A percentile compares a stretch with the other conserved stretches of the same genome.
Conservation (phyloP, 2,888 invertebrate species). For the Scaptomyza polygonia region DNA sequence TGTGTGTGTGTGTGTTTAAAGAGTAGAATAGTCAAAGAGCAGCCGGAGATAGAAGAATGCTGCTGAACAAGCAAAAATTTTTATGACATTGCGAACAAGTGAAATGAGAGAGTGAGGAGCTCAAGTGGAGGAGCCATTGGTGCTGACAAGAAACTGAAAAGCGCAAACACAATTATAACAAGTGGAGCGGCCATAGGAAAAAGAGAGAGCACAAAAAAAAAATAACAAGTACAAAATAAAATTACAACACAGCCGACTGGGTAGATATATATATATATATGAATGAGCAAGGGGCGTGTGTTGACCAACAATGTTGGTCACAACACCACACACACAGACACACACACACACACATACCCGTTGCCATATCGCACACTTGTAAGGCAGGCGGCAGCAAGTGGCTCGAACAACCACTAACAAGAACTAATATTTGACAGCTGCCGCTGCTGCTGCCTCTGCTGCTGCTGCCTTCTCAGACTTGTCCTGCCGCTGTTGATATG, state of each 20-base stretch:
- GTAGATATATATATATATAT: slow-evolving; percentile 29
- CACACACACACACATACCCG: slow-evolving; percentile 4
- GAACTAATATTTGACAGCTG: slow-evolving; percentile 64
- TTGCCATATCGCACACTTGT: slow-evolving; percentile 3
- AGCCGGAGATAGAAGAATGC: slow-evolving; percentile 52
- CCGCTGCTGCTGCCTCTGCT: no score
- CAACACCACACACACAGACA: slow-evolving; percentile 43
- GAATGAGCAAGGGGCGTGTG: slow-evolving; percentile 54
- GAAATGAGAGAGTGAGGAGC: not conserved
- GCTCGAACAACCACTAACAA: slow-evolving; percentile 52
- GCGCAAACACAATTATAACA: slow-evolving; percentile 77
- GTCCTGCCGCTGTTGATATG: slow-evolving; percentile 5
- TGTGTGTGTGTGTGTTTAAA: no score
- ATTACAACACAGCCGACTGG: slow-evolving; percentile 39
- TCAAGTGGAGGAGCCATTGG: not conserved
- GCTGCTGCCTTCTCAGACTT: slow-evolving; percentile 11
- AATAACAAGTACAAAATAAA: not conserved
- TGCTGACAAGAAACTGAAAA: slow-evolving; percentile 61
- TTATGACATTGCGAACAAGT: slow-evolving; percentile 71
- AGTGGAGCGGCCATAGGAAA: slow-evolving; percentile 62
- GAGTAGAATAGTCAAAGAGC: slow-evolving; percentile 28
- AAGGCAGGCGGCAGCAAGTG: slow-evolving; percentile 29
- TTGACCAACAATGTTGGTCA: slow-evolving; percentile 79
- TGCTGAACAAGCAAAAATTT: slow-evolving; percentile 76
- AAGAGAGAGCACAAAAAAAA: slow-evolving; percentile 21